Base-by-base conservation (phyloP, 1,140 invertebrate genomes). In the Chrysopa pallens region DNA sequence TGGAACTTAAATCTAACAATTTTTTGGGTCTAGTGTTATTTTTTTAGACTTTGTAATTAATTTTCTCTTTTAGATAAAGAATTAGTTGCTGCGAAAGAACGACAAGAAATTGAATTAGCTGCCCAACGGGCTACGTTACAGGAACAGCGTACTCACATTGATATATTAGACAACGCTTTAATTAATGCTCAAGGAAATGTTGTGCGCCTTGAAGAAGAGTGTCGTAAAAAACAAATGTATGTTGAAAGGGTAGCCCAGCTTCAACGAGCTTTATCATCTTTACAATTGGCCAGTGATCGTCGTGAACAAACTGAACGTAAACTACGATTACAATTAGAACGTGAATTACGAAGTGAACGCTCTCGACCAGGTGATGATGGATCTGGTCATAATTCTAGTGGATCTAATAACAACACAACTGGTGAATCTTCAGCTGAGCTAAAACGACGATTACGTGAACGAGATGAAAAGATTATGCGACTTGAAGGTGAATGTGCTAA, bases 71-170 rank as follows among this genome's bases (percentile, higher is more conserved):
- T 52, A 91, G 86, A 88, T 58, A 91, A 90, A 63, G 87, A 92
- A 63, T 65, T 90, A 48, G 72, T 76, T 29, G 83, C 80, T 37
- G 76, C 79, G 12, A 90, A 89, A 61, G 88, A 93, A 60, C 63
- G 86, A 39, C 85, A 92, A 59, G 86, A 93, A 65, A 84, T 91
- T 37, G 89, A 95, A 65, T 66, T 93, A 46, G 75, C 81, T 23
- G 86, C 87, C 1, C 87, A 92, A 59, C 66, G 82, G 52, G 84
- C 83, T 14, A 92, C 87, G 13, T 60, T 93, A 36, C 81, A 91
- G 55, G 88, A 94, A 58, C 89, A 93, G 61, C 69, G 86, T 46
- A 87, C 82, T 12, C 87, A 93, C 61, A 92, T 94, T 55, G 87
- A 90, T 53, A 90, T 94, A 50, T 67, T 94, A 28, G 90, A 94